Percentiles rank a stretch among this genome's conserved stretches.
Evolutionary conservation across 2,797 vertebrate genomes (phyloP).

Genomic region (Orientallactaga sibirica): DNA sequence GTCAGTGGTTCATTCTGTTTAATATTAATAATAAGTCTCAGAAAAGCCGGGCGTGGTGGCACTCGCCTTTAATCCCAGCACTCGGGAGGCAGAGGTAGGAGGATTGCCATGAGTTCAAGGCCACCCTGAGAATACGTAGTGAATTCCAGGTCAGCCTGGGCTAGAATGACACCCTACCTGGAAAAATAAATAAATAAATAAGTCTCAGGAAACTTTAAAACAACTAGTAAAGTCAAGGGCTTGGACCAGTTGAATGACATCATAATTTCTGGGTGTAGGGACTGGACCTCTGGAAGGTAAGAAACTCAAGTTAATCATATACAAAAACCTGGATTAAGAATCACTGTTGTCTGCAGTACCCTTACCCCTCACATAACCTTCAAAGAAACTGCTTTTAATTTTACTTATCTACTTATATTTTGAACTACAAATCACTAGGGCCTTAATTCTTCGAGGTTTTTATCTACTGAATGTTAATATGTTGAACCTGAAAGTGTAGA

Average conservation of each 20-base stretch:
- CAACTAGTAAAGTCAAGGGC: not conserved
- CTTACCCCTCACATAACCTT: conserved; percentile 27
- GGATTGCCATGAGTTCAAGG: too few species aligned
- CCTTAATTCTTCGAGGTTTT: conserved; percentile 32
- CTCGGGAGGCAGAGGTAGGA: too few species aligned
- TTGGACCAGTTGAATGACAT: conserved; percentile 21
- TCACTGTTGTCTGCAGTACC: not conserved
- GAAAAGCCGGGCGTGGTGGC: too few species aligned
- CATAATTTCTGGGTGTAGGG: not conserved
- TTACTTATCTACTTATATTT: conserved; percentile 44
- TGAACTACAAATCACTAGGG: conserved; percentile 35
- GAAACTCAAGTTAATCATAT: conserved; percentile 28
- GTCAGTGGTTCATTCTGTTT: conserved; percentile 37
- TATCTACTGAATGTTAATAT: conserved; percentile 61
- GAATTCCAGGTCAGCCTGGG: too few species aligned
- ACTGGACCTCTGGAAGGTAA: conserved; percentile 2
- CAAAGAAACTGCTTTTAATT: conserved; percentile 51
- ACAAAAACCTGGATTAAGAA: not conserved
- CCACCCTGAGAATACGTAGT: too few species aligned
- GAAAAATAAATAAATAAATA: not conserved
- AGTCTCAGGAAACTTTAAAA: not conserved
- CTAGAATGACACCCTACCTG: too few species aligned
- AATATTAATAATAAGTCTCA: not conserved
- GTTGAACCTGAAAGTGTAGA: conserved; percentile 62
- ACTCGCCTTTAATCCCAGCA: too few species aligned